Base-by-base conservation (phyloP, 2,888 invertebrate species). In the Globia sparganii region DNA sequence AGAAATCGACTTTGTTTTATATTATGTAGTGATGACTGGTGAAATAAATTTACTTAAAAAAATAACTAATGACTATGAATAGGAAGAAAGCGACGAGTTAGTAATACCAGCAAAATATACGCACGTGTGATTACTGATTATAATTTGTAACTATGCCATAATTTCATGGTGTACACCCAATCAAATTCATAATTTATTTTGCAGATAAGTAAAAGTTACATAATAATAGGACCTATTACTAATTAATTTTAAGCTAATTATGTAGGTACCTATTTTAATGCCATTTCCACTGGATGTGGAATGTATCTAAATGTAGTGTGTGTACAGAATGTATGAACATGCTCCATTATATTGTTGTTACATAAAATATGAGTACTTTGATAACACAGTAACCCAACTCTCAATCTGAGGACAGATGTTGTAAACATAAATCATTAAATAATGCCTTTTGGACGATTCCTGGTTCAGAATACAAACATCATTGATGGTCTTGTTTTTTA, bases 371-470 rank as follows among this genome's bases (percentile, higher is more conserved):
- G 59, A 75, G 37, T 58, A 66, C 62, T 62, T 43, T 74, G 77
- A 77, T 81, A 83, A 85, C 78, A 80, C 28, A 69, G 78, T 75
- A 78, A 78, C 70, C 79, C 75, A 79, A 73, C 77, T 72, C 74
- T 67, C 67, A 79, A 80, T 64, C 43, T 67, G 71, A 61, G 56
- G 68, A 72, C 69, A 72, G 69, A 78, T 75, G 77, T 76, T 76
- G 49, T 56, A 56, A 75, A 66, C 49, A 67, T 75, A n/a, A 81
- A 46, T 40, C 13, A 81, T 62, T 40, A 34, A 82, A 82, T 78
- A 49, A 66, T 79, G 46, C 40, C 11, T 40, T 67, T 77, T 77
- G 37, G 25, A 61, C 13, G 37, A 37, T 79, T 59, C 46, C 37
- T 68, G 73, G 59, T 81, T 75, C 25, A 65, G 13, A 37, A 43